Evolutionary conservation across 2,888 invertebrate genomes (phyloP).

Genomic region (Meteorus cinctellus): DNA sequence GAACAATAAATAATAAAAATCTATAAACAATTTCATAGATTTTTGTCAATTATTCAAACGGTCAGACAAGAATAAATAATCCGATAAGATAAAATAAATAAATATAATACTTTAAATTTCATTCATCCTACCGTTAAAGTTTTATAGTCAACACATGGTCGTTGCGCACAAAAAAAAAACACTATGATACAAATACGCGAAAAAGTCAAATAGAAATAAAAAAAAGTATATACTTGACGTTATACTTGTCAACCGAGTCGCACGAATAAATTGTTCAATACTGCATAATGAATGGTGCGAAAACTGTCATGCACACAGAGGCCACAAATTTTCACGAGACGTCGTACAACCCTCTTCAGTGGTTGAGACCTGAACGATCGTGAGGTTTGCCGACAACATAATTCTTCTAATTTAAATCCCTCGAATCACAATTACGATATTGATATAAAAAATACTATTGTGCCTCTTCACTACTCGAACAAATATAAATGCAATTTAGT

Average conservation of each 20-base stretch:
- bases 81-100: too few relatives aligned
- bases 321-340: slow-evolving; percentile 59
- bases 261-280: slow-evolving; percentile 63
- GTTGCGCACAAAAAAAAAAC: neutral
- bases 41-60: too few relatives aligned
- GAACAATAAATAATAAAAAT: too few relatives aligned
- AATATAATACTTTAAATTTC: too few relatives aligned
- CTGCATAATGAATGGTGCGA: slow-evolving; percentile 55
- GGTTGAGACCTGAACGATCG: slow-evolving; percentile 29
- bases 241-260: slow-evolving; percentile 20
- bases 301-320: slow-evolving; percentile 56
- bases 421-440: neutral
- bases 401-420: slow-evolving; percentile 15
- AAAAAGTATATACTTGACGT: slow-evolving; percentile 12
- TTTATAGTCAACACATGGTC: neutral
- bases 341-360: slow-evolving; percentile 51
- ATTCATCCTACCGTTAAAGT: too few relatives aligned
- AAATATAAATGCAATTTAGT: too few relatives aligned
- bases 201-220: neutral
- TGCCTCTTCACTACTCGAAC: too few relatives aligned
- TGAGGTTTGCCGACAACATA: slow-evolving; percentile 41
- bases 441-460: neutral
- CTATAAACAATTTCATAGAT: too few relatives aligned
- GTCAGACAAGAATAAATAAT: too few relatives aligned
- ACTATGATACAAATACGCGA: neutral